phyloP scores from a whole-genome alignment of 1,140 invertebrate genomes.

The Euura saliciscinereae region DNA sequence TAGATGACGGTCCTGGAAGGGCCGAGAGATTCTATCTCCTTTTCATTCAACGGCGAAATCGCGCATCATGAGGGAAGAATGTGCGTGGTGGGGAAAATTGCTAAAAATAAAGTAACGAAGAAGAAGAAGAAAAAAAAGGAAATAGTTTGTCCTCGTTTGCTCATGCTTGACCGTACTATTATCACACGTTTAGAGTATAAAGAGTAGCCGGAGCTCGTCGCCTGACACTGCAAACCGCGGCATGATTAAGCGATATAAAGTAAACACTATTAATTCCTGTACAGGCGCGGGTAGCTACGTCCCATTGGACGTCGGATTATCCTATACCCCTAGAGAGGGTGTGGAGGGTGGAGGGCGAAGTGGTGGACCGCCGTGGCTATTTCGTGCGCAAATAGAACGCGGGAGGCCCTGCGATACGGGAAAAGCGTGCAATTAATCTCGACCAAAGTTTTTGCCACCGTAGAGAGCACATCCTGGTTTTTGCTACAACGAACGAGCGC shows the following conservation, averaged over 20 bases:
- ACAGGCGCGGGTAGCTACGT: not conserved
- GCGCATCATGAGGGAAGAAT: too few relatives aligned
- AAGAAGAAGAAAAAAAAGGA: too few relatives aligned
- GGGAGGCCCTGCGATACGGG: constrained; percentile 20
- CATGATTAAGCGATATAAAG: constrained; percentile 38
- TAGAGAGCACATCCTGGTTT: not conserved
- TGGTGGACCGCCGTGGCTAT: constrained; percentile 18
- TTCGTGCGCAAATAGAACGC: constrained; percentile 18
- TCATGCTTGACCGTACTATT: not conserved
- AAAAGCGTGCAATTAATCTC: constrained; percentile 31
- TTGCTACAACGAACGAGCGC: not conserved
- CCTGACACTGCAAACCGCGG: constrained; percentile 2
- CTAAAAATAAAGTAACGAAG: too few relatives aligned
- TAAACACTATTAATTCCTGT: constrained; percentile 39
- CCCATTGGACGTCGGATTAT: not conserved
- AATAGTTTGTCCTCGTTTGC: too few relatives aligned
- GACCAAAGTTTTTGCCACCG: constrained; percentile 26
- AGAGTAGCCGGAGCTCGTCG: not conserved
- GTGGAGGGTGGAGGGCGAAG: too few relatives aligned
- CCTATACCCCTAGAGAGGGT: not conserved
- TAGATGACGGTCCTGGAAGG: too few relatives aligned
- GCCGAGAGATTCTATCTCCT: too few relatives aligned
- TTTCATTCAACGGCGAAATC: too few relatives aligned
- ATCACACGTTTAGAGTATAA: not conserved
- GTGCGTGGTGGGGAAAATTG: too few relatives aligned